These are phyloP conservation scores for Virgularia gustaviana DNA, from an alignment of 92 coral and sea anemone genomes.

Conservation along the genomic window DNA sequence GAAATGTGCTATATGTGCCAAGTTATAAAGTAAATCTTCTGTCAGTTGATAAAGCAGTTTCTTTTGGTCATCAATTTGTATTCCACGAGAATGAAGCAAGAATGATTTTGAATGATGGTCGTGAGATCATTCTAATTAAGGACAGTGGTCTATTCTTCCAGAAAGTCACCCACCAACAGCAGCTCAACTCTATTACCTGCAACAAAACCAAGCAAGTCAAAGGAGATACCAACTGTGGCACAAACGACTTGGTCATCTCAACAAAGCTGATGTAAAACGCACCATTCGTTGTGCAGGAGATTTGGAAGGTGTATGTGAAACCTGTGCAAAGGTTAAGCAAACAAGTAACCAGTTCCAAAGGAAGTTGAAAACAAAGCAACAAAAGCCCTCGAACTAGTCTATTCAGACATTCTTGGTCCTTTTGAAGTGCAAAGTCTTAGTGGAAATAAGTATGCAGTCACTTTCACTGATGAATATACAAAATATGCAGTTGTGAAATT, in stretches of 20 bases:
- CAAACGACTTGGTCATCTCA: constrained; percentile 19
- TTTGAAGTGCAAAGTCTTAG: background rate
- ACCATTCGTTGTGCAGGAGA: background rate
- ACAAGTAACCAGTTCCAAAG: background rate
- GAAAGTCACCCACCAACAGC: background rate
- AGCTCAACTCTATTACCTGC: background rate
- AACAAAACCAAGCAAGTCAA: background rate
- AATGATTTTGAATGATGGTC: constrained; percentile 16
- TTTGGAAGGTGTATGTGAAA: constrained; percentile 2
- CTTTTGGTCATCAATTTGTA: background rate
- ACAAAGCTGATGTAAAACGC: constrained; percentile 5
- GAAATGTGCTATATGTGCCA: background rate
- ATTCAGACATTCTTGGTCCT: constrained; percentile 9
- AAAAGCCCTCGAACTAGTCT: constrained; percentile 15
- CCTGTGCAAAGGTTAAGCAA: constrained; percentile 9
- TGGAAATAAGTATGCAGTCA: constrained; percentile 7
- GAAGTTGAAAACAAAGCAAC: background rate
- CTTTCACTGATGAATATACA: constrained; percentile 8
- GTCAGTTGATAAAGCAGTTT: background rate
- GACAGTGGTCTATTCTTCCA: background rate
- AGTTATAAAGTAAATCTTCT: background rate
- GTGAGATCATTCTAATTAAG: background rate
- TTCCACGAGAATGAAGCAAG: background rate
- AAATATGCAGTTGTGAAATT: constrained; percentile 6
- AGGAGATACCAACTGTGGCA: constrained; percentile 14